Evolutionary conservation across 2,888 invertebrate species (phyloP), one percentile per base, ranked within the genome.

Genomic region (Byasa hedistus): DNA sequence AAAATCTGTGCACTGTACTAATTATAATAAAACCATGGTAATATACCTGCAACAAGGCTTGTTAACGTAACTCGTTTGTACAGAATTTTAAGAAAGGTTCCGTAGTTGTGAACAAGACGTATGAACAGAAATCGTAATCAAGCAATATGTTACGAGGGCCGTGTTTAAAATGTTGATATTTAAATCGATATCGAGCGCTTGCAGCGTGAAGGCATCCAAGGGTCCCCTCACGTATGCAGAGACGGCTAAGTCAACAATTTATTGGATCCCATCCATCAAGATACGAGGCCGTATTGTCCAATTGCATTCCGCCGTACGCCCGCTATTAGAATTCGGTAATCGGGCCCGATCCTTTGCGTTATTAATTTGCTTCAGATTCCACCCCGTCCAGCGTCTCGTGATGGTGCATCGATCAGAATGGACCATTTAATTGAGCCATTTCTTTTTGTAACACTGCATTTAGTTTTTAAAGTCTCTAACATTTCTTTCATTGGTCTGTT

Each of bases 261-360:
- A 86, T 87, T 82, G 81, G 78, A 81, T 63, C 77, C 79, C 82
- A 88, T 88, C 84, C 79, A 84, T 87, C 84, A 84, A 82, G 81
- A 75, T 75, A 75, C 77, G 77, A 78, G 77, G 75, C 72, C 76
- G 84, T 78, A 82, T 83, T 82, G 84, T 86, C 81, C 83, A 78
- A 87, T 87, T 81, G 81, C 84, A 87, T 89, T 87, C 86, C 86
- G 74, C 69, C 73, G 70, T 71, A 71, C 74, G 71, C 68, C 71
- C 74, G 71, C 62, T 57, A 74, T 69, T 70, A 75, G 81, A 82
- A 85, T 86, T 82, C 78, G 79, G 72, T 78, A 72, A 73, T 70
- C 75, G 74, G 48, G 48, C n/a, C 76, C 73, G 63, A 61, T 72
- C 71, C 76, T 75, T 75, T 70, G 70, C 69, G 69, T 76, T 75